These are phyloP conservation scores for Drosophila rubida DNA, from an alignment of 2,888 invertebrate genomes.

Conservation along the genomic window DNA sequence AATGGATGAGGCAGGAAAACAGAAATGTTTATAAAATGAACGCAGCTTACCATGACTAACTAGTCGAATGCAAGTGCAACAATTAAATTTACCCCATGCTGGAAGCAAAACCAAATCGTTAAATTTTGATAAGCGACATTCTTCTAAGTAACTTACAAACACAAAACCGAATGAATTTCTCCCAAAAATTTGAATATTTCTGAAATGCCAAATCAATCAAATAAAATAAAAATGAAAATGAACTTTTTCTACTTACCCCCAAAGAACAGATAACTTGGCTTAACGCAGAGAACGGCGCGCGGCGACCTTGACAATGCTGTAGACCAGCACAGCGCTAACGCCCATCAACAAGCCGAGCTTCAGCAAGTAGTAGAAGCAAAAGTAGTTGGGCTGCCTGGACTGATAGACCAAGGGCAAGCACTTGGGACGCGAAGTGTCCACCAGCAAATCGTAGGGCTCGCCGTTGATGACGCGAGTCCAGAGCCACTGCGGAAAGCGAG, in stretches of 20 bases:
- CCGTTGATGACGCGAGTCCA: neutral
- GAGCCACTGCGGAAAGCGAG: neutral
- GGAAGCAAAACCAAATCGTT: no score
- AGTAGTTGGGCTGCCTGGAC: neutral
- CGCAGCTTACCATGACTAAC: neutral
- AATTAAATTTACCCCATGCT: no score
- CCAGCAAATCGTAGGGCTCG: neutral
- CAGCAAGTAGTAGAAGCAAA: neutral
- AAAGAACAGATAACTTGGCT: neutral
- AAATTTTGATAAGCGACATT: no score
- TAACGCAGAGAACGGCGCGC: neutral
- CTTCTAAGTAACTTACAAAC: no score
- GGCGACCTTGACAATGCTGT: neutral
- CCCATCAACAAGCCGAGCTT: neutral
- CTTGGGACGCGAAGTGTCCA: constrained; percentile 8
- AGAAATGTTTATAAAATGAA: neutral
- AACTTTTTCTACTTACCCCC: neutral
- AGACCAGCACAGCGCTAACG: neutral
- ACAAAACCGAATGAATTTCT: no score
- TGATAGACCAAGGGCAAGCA: neutral
- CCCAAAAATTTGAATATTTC: no score
- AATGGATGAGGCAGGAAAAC: no score
- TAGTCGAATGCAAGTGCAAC: no score
- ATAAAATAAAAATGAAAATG: neutral
- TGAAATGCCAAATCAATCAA: neutral